Evolutionary conservation across 2,888 invertebrate genomes (phyloP), one percentile per base, ranked within the genome.

Genomic region (Ypsolopha sequella): DNA sequence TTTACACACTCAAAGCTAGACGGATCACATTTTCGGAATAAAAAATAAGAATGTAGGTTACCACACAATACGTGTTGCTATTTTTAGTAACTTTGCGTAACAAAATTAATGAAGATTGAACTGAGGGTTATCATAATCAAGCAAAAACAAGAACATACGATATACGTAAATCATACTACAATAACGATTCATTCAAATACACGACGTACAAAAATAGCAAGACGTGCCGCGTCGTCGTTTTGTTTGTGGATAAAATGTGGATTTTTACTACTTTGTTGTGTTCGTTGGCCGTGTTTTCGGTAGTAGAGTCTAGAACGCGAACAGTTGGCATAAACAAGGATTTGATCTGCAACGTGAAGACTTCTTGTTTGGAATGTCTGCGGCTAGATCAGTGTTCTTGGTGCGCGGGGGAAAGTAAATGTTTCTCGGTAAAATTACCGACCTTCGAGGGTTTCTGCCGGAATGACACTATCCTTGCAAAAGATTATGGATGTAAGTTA

Each of bases 371-470:
- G n/a, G 70, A 75, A 33, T 86, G 86, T 58, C 63, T 86, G 8
- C 66, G 63, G 34, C 60, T 84, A 33, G 57, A 70, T 36, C 84
- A 82, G 52, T 86, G 86, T 61, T 73, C 81, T 6, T 86, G 86
- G 86, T 85, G 85, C 55, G 57, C 62, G 11, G 57, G 63, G 6
- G 66, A 74, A 51, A 72, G 64, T n/a, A 71, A 60, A 63, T 86
- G 85, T 55, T 84, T 73, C 59, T 79, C 82, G 6, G 66, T 65
- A 50, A 59, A 62, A 13, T 54, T 78, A 48, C 53, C 60, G 10
- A 51, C 45, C 34, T 60, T 52, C 52, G 56, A 65, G 53, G 59
- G 66, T 1, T 74, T 62, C 56, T 85, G 84, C 56, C 57, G 60
- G 34, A 71, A 79, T 55, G 60, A 67, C 45, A 70, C 68, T 1